A percentile compares a stretch with the other conserved stretches of the same genome.
phyloP scores from a whole-genome alignment of 2,888 invertebrate species.

The Cremastobaeus sp. region DNA sequence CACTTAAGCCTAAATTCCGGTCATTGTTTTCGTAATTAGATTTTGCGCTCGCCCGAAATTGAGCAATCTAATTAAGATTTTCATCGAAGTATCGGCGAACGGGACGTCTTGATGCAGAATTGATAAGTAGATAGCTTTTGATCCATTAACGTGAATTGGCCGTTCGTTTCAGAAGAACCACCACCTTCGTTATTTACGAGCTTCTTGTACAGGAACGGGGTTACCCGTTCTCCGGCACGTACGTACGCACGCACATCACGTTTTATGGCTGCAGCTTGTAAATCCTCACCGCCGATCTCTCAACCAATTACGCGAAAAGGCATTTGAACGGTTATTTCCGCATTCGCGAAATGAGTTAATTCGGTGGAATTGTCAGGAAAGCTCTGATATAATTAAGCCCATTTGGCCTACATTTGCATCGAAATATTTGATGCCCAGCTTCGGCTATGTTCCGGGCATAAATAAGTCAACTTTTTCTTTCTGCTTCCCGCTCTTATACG shows the following conservation, averaged over 20 bases:
- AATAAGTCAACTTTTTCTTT: constrained; percentile 8
- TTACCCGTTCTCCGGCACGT: constrained; percentile 52
- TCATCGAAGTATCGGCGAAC: constrained; percentile 26
- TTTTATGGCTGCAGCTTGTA: constrained; percentile 56
- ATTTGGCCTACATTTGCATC: background rate
- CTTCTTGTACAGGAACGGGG: constrained; percentile 47
- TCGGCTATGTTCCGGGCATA: constrained; percentile 1
- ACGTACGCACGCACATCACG: constrained; percentile 55
- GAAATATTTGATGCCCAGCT: background rate
- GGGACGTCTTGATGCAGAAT: constrained; percentile 43
- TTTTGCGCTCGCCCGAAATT: constrained; percentile 1
- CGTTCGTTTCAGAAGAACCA: constrained; percentile 44
- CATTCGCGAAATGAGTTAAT: constrained; percentile 15
- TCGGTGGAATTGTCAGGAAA: constrained; percentile 1
- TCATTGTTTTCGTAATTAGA: constrained; percentile 6
- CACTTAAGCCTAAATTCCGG: background rate
- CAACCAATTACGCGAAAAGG: constrained; percentile 54
- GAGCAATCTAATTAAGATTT: constrained; percentile 45
- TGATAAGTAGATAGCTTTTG: constrained; percentile 57
- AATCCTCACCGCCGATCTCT: constrained; percentile 50
- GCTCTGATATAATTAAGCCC: constrained; percentile 26
- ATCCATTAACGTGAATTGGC: constrained; percentile 58
- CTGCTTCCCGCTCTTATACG: constrained; percentile 12
- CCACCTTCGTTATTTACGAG: constrained; percentile 59
- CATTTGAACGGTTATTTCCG: constrained; percentile 41